A percentile compares a stretch with the other conserved stretches of the same genome.
phyloP scores from a whole-genome alignment of 2,888 invertebrate species.

The Alloplasta piceator region DNA sequence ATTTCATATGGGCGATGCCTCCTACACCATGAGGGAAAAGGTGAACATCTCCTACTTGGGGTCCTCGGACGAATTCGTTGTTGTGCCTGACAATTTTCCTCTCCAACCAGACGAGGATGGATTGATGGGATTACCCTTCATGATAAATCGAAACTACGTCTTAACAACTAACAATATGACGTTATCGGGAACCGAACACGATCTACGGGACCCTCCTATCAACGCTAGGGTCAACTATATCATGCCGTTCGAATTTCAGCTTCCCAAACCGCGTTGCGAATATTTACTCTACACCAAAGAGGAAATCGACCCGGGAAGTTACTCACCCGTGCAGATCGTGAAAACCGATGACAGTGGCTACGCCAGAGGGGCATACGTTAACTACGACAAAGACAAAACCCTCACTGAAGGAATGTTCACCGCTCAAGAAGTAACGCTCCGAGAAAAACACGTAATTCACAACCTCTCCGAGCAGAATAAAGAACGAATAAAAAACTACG shows the following conservation, averaged over 20 bases:
- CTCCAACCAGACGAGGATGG: conserved; percentile 20
- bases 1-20: conserved; percentile 22
- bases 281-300: conserved; percentile 9
- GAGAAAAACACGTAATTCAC: conserved; percentile 1
- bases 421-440: conserved; percentile 17
- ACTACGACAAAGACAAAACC: conserved; percentile 3
- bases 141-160: conserved; percentile 14
- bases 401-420: conserved; percentile 19
- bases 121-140: conserved; percentile 21
- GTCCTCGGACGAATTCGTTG: conserved; percentile 16
- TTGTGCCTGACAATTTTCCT: conserved; percentile 11
- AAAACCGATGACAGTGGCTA: conserved; percentile 17
- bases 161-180: conserved; percentile 15
- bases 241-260: conserved; percentile 32
- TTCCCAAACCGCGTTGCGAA: conserved; percentile 20
- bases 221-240: conserved; percentile 14
- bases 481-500: conserved; percentile 6
- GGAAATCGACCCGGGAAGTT: not conserved
- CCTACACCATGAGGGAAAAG: conserved; percentile 7
- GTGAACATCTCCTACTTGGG: conserved; percentile 22
- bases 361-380: conserved; percentile 24
- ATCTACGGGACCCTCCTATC: conserved; percentile 9
- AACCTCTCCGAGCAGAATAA: not conserved
- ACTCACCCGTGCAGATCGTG: conserved; percentile 7
- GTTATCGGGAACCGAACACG: not conserved